Evolutionary conservation across 2,797 vertebrate species (phyloP).

Genomic region (Hylomyscus alleni): DNA sequence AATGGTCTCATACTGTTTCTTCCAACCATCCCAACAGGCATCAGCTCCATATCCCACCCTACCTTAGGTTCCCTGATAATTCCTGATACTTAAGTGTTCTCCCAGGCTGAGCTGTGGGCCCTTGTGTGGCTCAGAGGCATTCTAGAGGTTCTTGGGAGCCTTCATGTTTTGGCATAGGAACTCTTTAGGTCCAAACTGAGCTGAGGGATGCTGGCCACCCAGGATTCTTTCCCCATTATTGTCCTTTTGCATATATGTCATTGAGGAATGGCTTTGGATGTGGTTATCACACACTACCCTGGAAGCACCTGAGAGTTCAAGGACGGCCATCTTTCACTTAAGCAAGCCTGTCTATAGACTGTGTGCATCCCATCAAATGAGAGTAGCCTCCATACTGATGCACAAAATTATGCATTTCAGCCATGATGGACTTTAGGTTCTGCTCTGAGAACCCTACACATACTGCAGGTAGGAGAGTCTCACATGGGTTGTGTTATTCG

Average conservation of each 20-base stretch:
- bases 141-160: neutral
- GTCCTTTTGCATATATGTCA: neutral
- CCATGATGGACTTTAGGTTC: no score
- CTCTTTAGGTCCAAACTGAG: no score
- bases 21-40: no score
- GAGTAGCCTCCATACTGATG: neutral
- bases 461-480: no score
- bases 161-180: no score
- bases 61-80: neutral
- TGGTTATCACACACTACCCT: neutral
- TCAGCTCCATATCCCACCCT: neutral
- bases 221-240: neutral
- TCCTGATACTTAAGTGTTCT: no score
- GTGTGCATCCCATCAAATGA: neutral
- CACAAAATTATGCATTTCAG: no score
- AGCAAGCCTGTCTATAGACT: neutral
- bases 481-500: neutral
- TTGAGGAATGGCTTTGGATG: neutral
- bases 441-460: neutral
- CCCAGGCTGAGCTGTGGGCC: neutral
- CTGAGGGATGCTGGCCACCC: rapidly evolving
- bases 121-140: neutral
- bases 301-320: neutral
- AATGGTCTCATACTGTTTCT: neutral
- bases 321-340: neutral